Base-by-base conservation (phyloP, 2,797 vertebrate species). In the Enoplosus armatus region DNA sequence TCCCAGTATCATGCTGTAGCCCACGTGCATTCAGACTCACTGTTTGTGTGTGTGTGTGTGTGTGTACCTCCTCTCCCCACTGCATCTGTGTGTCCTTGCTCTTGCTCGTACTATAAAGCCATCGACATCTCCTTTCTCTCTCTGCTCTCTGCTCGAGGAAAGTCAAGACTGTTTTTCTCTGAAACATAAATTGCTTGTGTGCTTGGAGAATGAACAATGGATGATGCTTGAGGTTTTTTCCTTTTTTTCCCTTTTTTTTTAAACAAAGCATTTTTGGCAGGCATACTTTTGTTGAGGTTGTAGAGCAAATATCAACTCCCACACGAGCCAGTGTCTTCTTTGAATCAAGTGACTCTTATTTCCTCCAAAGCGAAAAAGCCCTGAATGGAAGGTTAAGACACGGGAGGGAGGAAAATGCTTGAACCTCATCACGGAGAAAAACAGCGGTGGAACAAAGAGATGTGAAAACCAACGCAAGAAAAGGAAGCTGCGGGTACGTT, bases 31-130 rank as follows among this genome's bases (percentile, higher is more conserved):
- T 72, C 72, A 82, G 24, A 63, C 8, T 16, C 54, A 9, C 15
- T 63, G 59, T 62, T 29, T 54, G 70, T 81, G 64, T 3, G 45
- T 31, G 48, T 48, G 61, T 41, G 61, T 74, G 78, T 55, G 73
- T 62, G 64, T 22, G 24, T 24, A 9, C 33, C 48, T 64, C 75
- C 71, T 83, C 65, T 79, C 61, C 29, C 76, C 61, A 15, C 81
- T 85, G 80, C 50, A n/a, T 75, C 65, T 79, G 77, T 85, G 88
- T 83, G 63, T 77, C 79, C 82, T 83, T 67, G 85, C 73, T 84
- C 76, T 65, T 39, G 77, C 84, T 86, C 53, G 29, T 62, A 66
- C 78, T 91, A 90, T 90, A 87, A 92, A 92, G 82, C 91, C 58
- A 50, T 1, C 67, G 82, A 85, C 84, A 75, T 84, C 87, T 76